Base-by-base conservation (phyloP, 2,797 vertebrate genomes). In the Crotalus adamanteus region DNA sequence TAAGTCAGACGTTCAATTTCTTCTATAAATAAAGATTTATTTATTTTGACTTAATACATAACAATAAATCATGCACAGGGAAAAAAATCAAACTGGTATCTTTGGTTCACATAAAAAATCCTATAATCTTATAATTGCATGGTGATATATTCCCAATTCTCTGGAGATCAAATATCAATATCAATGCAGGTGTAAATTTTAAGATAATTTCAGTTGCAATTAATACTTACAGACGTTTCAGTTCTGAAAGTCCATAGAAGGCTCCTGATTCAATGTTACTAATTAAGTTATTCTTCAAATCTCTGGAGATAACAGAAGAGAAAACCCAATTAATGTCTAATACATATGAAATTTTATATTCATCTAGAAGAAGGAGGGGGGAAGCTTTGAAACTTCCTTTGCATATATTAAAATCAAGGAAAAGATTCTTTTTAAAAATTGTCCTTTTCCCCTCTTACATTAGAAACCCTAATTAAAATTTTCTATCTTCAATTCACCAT, bases 211-310 rank as follows among this genome's bases (percentile, higher is more conserved):
- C 94, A 92, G 31, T 94, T 57, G 94, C 94, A 97, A 96, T 95
- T 91, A 97, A 98, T 98, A 99, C 98, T 99, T 97, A 99, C 98
- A 99, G 97, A 96, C 98, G 98, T 95, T 97, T 98, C 95, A 99
- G 97, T 97, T 98, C 98, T 95, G 98, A 97, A 97, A 99, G 98
- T 97, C 98, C 98, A 96, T 97, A 97, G 96, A 99, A 99, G 88
- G 98, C 98, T 95, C 98, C 98, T n/a, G 98, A 98, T 97, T 98
- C 98, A 97, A 99, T 98, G 92, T 98, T 98, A 97, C 98, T 99
- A 97, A 99, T 99, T 98, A 99, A 98, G 98, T 99, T 99, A 98
- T 98, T 98, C 97, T 98, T 99, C 97, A 99, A 97, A 97, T 99
- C 98, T 97, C 98, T 99, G 93, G 94, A 96, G 94, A 97, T 89